These are phyloP conservation scores for Nothobranchius kuhntae DNA, from an alignment of 2,113 vertebrate species.

Conservation along the genomic window DNA sequence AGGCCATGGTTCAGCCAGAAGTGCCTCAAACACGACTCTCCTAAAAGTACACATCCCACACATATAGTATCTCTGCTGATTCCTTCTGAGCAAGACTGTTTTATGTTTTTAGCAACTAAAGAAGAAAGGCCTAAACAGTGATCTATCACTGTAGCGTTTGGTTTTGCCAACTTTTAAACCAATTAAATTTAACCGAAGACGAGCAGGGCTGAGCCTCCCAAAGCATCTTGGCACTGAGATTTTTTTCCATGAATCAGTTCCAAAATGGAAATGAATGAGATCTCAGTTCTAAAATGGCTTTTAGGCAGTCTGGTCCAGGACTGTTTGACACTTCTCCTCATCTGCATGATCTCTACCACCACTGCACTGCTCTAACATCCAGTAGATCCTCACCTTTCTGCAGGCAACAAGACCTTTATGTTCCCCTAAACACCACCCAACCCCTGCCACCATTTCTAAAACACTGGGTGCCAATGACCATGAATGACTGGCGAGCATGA, in stretches of 20 bases:
- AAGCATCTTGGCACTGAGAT: constrained; percentile 62
- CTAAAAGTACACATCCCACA: constrained; percentile 29
- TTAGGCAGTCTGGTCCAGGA: constrained; percentile 61
- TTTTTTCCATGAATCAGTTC: constrained; percentile 17
- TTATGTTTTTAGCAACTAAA: background rate
- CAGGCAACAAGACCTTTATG: constrained; percentile 46
- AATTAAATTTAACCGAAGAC: constrained; percentile 29
- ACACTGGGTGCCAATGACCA: constrained; percentile 59
- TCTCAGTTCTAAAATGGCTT: constrained; percentile 59
- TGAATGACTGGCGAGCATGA: constrained; percentile 79
- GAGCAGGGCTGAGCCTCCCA: constrained; percentile 58
- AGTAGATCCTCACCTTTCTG: constrained; percentile 54
- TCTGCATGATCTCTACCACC: constrained; percentile 71
- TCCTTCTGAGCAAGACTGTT: background rate
- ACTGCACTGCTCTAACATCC: constrained; percentile 60
- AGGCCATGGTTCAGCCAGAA: constrained; percentile 44
- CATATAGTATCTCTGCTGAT: constrained; percentile 1
- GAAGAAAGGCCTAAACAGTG: constrained; percentile 22
- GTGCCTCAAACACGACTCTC: constrained; percentile 50
- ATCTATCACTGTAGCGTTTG: background rate
- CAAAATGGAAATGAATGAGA: constrained; percentile 15
- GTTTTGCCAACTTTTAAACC: background rate
- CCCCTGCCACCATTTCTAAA: constrained; percentile 16
- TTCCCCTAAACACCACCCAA: constrained; percentile 26
- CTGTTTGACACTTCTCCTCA: constrained; percentile 74